phyloP scores from a whole-genome alignment of 2,888 invertebrate species.

The Agrochola litura region DNA sequence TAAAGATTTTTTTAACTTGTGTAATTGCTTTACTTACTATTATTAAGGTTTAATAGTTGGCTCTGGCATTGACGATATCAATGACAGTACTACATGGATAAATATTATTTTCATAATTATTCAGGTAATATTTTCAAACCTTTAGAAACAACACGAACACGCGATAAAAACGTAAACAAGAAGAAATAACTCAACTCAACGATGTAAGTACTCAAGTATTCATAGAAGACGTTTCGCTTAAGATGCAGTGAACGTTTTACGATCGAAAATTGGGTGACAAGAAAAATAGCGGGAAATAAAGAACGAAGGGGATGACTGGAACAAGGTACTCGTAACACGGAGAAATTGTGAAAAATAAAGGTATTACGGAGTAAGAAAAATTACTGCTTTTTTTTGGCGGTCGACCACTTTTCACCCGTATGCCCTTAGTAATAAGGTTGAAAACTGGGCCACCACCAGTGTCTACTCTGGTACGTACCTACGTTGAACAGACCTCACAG shows the following conservation, averaged over 20 bases:
- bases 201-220: slow-evolving; percentile 41
- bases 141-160: not conserved
- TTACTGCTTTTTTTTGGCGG: not conserved
- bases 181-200: slow-evolving; percentile 11
- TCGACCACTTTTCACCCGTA: too few relatives aligned
- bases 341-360: slow-evolving; percentile 37
- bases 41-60: not conserved
- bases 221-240: slow-evolving; percentile 40
- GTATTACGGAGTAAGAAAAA: slow-evolving; percentile 6
- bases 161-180: not conserved
- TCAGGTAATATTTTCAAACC: not conserved
- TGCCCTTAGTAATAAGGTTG: too few relatives aligned
- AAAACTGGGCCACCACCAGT: too few relatives aligned
- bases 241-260: slow-evolving; percentile 53
- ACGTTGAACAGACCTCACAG: not conserved
- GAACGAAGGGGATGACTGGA: slow-evolving; percentile 19
- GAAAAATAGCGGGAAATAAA: slow-evolving; percentile 42
- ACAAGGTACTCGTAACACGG: slow-evolving; percentile 33
- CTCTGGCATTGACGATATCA: not conserved
- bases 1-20: too few relatives aligned
- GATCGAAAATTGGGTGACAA: slow-evolving; percentile 57
- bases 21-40: too few relatives aligned
- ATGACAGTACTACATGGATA: not conserved
- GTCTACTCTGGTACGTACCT: too few relatives aligned
- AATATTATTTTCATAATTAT: not conserved